Base-by-base conservation (phyloP, 2,888 invertebrate species). In the Harmothoe impar region DNA sequence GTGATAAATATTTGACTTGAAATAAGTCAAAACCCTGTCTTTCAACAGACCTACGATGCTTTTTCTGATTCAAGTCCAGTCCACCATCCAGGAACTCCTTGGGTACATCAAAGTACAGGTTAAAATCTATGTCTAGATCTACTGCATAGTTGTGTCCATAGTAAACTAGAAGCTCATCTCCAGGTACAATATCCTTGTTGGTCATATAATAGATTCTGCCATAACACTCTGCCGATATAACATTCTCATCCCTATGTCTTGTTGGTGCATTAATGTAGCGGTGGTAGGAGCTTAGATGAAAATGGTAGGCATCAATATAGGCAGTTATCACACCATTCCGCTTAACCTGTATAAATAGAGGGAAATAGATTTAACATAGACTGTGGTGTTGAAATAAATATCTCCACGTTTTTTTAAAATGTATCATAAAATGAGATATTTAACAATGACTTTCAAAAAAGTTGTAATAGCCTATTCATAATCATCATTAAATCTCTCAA, bases 151-250 rank as follows among this genome's bases (percentile, higher is more conserved):
- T 33, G 0, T 31, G 20, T 15, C 89, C 89, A 35, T 89, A 89
- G n/a, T 1, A 89, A 7, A 89, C 25, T 10, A 89, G 68, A 15
- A 89, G 68, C 23, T 89, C 89, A 10, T 62, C 15, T 17, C 89
- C 89, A 23, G 89, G 89, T 1, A 23, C 15, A 0, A 89, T 35
- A 25, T 56, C 68, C 20, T 25, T 12, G 0, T 15, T 68, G 0
- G 68, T 68, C 35, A 43, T 29, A 33, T 89, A 89, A 68, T 68
- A 89, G 0, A 89, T 31, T 1, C 35, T 1, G 3, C 89, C 68
- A 31, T 89, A 62, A 35, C 89, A 89, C 68, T 62, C 62, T 5
- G 31, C 10, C 0, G 43, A 10, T 15, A 31, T 15, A 1, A 89
- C 89, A 25, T 89, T 89, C 43, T 33, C 62, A 29, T 89, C 89